Conservation (phyloP, 1,140 invertebrate species). For the Ptiloglossa arizonensis region DNA sequence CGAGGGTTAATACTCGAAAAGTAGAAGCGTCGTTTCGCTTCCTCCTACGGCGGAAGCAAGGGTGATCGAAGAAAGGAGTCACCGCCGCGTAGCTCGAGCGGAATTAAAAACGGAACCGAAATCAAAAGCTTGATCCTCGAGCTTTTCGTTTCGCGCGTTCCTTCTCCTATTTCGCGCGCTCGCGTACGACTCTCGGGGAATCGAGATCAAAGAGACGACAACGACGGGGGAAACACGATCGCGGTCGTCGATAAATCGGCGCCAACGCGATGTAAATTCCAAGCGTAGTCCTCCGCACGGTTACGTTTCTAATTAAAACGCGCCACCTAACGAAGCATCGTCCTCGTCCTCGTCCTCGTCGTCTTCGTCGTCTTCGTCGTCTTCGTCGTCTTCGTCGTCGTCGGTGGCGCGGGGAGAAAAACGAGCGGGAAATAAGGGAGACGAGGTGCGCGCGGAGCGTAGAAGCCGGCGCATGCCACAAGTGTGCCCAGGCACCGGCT, state of each 20-base stretch:
- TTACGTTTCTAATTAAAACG: slow-evolving; percentile 46
- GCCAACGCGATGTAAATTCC: slow-evolving; percentile 27
- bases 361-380: too few species aligned
- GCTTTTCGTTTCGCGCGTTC: too few species aligned
- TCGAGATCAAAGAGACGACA: not conserved
- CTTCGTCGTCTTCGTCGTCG: too few species aligned
- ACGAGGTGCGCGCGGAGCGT: not conserved
- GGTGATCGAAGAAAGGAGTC: slow-evolving; percentile 10
- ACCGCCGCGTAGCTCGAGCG: too few species aligned
- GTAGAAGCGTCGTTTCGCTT: too few species aligned
- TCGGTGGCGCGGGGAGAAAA: slow-evolving; percentile 7
- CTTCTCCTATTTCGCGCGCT: too few species aligned
- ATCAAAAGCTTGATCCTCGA: too few species aligned
- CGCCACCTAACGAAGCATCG: slow-evolving; percentile 18
- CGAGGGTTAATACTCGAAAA: too few species aligned
- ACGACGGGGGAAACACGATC: too few species aligned
- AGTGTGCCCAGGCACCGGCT: slow-evolving; percentile 73
- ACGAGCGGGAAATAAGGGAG: slow-evolving; percentile 5
- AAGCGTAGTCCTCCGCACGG: slow-evolving; percentile 6
- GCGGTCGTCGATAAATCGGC: not conserved
- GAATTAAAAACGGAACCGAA: too few species aligned
- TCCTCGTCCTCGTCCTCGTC: too few species aligned
- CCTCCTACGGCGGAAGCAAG: too few species aligned
- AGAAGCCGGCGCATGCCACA: slow-evolving; percentile 76
- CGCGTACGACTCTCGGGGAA: not conserved